Evolutionary conservation across 2,113 vertebrate species (phyloP), one percentile per base, ranked within the genome.

Genomic region (Sceloporus tristichus): DNA sequence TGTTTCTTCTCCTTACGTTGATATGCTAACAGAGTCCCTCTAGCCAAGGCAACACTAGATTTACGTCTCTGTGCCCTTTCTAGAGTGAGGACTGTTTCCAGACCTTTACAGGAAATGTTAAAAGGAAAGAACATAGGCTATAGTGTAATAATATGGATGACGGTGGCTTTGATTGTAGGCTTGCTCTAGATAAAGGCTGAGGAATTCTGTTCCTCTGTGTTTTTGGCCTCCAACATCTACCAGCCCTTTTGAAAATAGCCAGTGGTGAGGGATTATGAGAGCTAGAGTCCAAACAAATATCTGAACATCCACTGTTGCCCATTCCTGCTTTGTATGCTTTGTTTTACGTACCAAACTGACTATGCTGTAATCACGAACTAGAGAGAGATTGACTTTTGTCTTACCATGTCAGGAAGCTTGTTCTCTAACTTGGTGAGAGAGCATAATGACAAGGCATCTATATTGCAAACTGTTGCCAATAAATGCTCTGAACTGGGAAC

Each of bases 371-470:
- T 65, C 25, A 76, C 14, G 74, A 75, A 65, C 75, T 65, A 75
- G 5, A 73, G 70, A 66, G 42, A 82, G 27, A 42, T 25, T 27
- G 62, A 6, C 62, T 65, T 21, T 75, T 75, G 29, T 66, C 19
- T 75, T 54, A 53, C 29, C 21, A 74, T 25, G 80, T 66, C 40
- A 34, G 19, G 13, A 34, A 76, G 40, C 79, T 53, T 38, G 27
- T 75, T 87, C 82, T 76, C 56, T 38, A 48, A 59, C 71, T 65
- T 76, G 38, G 40, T 56, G 16, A 65, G 53, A 82, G 79, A 76
- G 42, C 42, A 56, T 21, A 65, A 82, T 48, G 79, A 34, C 27
- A 75, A 75, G 40, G 53, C 40, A 82, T 73, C 56, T 48, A 76
- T 75, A n/a, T 23, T 34, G 13, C 54, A 59, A 65, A 82, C 40